A percentile compares a stretch with the other conserved stretches of the same genome.
Conservation (phyloP, 2,113 vertebrate genomes). For the Cyanoramphus novaezelandiae region DNA sequence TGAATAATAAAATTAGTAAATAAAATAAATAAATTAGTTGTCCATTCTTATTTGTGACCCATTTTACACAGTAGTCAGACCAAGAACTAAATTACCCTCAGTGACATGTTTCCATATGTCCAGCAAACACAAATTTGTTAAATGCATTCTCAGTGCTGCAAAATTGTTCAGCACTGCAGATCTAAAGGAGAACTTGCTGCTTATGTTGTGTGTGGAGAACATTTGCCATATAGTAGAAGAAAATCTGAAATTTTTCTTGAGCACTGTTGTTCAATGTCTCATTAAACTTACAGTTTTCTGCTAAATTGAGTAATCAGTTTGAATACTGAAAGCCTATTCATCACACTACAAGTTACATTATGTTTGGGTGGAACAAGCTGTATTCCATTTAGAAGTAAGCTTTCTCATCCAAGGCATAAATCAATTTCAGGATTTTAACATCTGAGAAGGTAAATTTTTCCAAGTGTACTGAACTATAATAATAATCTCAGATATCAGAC, state of each 20-base stretch:
- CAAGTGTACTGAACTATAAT: not conserved
- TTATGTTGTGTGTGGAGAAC: not conserved
- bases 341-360: conserved; percentile 24
- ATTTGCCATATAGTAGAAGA: not conserved
- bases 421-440: not conserved
- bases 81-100: not conserved
- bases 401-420: not conserved
- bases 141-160: not conserved
- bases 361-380: not conserved
- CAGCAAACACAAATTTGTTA: not conserved
- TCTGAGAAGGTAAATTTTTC: not conserved
- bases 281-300: conserved; percentile 45
- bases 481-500: not conserved
- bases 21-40: too few species aligned
- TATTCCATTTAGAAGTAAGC: not conserved
- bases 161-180: not conserved
- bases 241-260: not conserved
- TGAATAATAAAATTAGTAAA: not conserved
- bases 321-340: conserved; percentile 20
- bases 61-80: not conserved
- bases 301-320: conserved; percentile 44
- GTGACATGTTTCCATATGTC: not conserved
- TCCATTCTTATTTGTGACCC: not conserved
- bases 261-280: conserved; percentile 30
- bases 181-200: not conserved